Base-by-base conservation (phyloP, 1,140 invertebrate species). In the Danaus melanippus region DNA sequence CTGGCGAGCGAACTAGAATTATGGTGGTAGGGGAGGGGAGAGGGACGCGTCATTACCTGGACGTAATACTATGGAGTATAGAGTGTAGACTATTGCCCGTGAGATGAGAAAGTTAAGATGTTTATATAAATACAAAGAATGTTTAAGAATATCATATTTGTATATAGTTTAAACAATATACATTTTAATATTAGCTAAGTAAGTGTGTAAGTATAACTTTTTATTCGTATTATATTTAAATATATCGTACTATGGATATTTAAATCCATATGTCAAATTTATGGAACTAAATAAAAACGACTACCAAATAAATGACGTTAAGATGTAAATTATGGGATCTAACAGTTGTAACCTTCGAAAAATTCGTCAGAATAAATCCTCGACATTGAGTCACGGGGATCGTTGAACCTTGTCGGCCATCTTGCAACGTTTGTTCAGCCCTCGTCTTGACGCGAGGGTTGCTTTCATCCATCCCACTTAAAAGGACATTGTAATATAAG, bases 41-140 rank as follows among this genome's bases (percentile, higher is more conserved):
- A 52, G 48, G 45, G 54, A 52, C 32, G 55, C 62, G 61, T 55
- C 67, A 71, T 72, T 76, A 80, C 71, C 69, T 72, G 65, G 55
- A 74, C 71, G 73, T 78, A 80, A 75, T 70, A 32, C 21, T 32
- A 32, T 70, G 71, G 76, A 80, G 73, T 70, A 75, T 68, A 67
- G 63, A 70, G 71, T 70, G 67, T 76, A 73, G 73, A 74, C 79
- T 79, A 78, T 78, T 71, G 69, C 59, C 64, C 70, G 70, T 71
- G 74, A 69, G 21, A 32, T 32, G 21, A 32, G 21, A 32, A 32
- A 32, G 21, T 32, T 32, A 32, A 32, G 21, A 15, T 15, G 15
- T 32, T 32, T 32, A 32, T 32, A 32, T 32, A 32, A 32, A 32
- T 32, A 32, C 4, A 32, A 32, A 32, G 4, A 32, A 32, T 32